phyloP scores from a whole-genome alignment of 1,140 invertebrate genomes.

The Drosophila nannoptera region DNA sequence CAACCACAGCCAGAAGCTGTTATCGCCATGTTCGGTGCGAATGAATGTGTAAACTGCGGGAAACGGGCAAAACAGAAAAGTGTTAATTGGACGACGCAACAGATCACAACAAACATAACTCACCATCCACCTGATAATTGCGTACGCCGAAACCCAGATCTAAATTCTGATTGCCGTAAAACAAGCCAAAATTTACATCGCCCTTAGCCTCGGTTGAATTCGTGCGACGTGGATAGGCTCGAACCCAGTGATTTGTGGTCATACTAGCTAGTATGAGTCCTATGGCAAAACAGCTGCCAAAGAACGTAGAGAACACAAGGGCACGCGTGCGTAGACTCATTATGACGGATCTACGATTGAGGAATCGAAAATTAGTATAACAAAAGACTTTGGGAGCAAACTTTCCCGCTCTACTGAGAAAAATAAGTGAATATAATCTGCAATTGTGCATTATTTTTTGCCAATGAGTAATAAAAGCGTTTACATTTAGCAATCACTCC shows the following conservation, averaged over 20 bases:
- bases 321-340: conserved; percentile 74
- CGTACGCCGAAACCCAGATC: conserved; percentile 91
- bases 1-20: conserved; percentile 76
- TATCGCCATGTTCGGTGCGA: conserved; percentile 63
- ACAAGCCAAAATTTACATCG: conserved; percentile 89
- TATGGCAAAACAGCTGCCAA: conserved; percentile 90
- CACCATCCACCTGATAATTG: conserved; percentile 77
- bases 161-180: conserved; percentile 90
- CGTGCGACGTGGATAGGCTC: conserved; percentile 85
- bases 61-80: neutral
- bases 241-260: conserved; percentile 93
- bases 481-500: neutral
- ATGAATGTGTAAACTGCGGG: conserved; percentile 67
- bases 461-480: neutral
- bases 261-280: conserved; percentile 90
- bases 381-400: conserved; percentile 21
- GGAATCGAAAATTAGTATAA: neutral
- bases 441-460: neutral
- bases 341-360: conserved; percentile 31
- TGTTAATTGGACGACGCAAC: too few species aligned
- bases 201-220: conserved; percentile 87
- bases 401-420: neutral
- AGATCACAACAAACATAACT: neutral
- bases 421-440: neutral
- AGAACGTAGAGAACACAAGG: conserved; percentile 92